Base-by-base conservation (phyloP, 2,888 invertebrate species). In the Mesorhabditis spiculigera region DNA sequence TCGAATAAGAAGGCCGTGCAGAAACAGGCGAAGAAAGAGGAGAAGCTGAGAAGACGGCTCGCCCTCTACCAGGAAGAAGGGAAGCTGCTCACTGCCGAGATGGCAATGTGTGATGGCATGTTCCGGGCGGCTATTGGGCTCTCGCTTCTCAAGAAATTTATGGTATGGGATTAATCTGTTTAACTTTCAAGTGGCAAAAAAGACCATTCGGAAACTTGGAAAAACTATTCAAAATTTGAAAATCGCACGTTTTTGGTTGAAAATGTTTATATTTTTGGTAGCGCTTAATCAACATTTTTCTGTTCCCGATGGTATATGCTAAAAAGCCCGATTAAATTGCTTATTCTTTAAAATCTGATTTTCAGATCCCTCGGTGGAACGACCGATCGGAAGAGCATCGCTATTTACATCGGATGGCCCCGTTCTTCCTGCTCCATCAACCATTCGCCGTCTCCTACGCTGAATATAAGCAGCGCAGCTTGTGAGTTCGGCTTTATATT, bases 371-470 rank as follows among this genome's bases (percentile, higher is more conserved):
- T 1, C 61, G 62, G 6, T 75, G 71, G 41, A 69, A 71, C 28
- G 73, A 68, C 4, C 68, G 74, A 16, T 65, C 75, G 4, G 77
- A 78, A 65, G 28, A 61, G 8, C 68, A 74, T 41, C 75, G 78
- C 4, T 78, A 73, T 64, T 75, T 73, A 8, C 70, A 73, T 13
- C 71, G 81, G 8, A 74, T 79, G 71, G 68, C 68, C 42, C 63
- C 70, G 0, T 73, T 77, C 43, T 43, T 68, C 10, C 64, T 50
- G 5, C 68, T 77, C 16, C 74, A 76, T 45, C 66, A 65, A 13
- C 74, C 77, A 13, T 43, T 77, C 28, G 63, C 70, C 64, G 63
- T 75, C 13, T 65, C 44, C 8, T 79, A 76, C 68, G 75, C 69
- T 0, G 43, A 71, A 3, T 80, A 71, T 69, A 65, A 61, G 44